Conservation (phyloP, 2,888 invertebrate species). For the Drosophila pegasa region DNA sequence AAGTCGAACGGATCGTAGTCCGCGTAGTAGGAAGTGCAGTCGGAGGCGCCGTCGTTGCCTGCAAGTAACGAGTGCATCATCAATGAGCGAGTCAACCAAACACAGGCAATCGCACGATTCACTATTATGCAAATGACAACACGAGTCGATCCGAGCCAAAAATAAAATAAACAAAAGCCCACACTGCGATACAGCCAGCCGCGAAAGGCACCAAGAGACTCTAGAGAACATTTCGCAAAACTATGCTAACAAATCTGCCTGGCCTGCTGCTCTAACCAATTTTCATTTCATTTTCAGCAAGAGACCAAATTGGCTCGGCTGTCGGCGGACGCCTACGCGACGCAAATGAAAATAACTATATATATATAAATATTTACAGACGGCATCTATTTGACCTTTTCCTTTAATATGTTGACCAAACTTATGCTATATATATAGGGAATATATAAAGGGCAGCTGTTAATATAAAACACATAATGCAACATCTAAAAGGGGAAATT, state of each 20-base stretch:
- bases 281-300: constrained; percentile 17
- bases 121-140: constrained; percentile 58
- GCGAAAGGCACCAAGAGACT: constrained; percentile 10
- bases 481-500: not conserved
- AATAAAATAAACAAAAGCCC: constrained; percentile 53
- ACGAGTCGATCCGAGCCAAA: constrained; percentile 51
- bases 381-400: constrained; percentile 33
- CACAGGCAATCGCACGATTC: constrained; percentile 34
- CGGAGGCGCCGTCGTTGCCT: constrained; percentile 87
- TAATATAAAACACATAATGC: not conserved
- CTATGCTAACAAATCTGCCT: constrained; percentile 63
- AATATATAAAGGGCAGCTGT: not conserved
- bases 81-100: constrained; percentile 40
- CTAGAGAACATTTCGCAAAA: constrained; percentile 60
- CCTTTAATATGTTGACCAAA: constrained; percentile 24
- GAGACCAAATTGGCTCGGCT: constrained; percentile 59
- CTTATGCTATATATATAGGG: not conserved
- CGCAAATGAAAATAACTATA: constrained; percentile 14
- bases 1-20: constrained; percentile 93
- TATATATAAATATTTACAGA: constrained; percentile 22
- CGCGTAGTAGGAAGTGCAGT: constrained; percentile 89
- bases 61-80: constrained; percentile 83
- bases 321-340: constrained; percentile 49
- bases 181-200: not conserved
- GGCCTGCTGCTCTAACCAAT: constrained; percentile 6